Base-by-base conservation (phyloP, 2,888 invertebrate species). In the Apamea sordens region DNA sequence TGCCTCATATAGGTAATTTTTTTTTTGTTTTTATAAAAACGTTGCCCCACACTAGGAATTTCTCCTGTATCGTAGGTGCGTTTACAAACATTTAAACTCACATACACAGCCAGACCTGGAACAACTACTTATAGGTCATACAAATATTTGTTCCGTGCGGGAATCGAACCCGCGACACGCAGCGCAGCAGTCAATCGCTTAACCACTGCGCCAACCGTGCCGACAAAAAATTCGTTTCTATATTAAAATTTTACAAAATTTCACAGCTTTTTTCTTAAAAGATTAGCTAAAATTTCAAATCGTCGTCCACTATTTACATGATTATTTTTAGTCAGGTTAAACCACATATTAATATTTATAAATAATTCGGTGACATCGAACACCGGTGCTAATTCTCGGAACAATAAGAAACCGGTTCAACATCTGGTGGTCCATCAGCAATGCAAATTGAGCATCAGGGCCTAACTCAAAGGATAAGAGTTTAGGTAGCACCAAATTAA, bases 401-500 rank as follows among this genome's bases (percentile, higher is more conserved):
- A 86, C 69, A 89, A 85, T 80, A 89, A 86, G 82, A 81, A 92
- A 91, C 92, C 89, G 86, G 92, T 91, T 88, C 72, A 83, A 90
- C 90, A 91, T 91, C 91, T 80, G 80, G 82, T 83, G 82, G 85
- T 89, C 86, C 90, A 93, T 93, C 90, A 93, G 90, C 89, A 90
- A 93, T 94, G 92, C 92, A 92, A 95, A 94, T 94, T 79, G 77
- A 86, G 87, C 90, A 90, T 89, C 87, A 89, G 88, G 83, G 86
- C 76, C 86, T 87, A 89, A 90, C 84, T 90, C 89, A 90, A 71
- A 76, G 85, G 82, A 84, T 82, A 73, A 85, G 84, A 81, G 84
- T 85, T 89, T 89, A 79, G 79, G 76, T 83, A 84, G 75, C 72
- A 32, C 21, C 32, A 50, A 70, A 65, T 41, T 65, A 41, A 63